Percentiles rank a stretch among this genome's conserved stretches.
These are phyloP conservation scores for Monodelphis domestica DNA, from an alignment of 2,797 vertebrate genomes.

Conservation along the genomic window DNA sequence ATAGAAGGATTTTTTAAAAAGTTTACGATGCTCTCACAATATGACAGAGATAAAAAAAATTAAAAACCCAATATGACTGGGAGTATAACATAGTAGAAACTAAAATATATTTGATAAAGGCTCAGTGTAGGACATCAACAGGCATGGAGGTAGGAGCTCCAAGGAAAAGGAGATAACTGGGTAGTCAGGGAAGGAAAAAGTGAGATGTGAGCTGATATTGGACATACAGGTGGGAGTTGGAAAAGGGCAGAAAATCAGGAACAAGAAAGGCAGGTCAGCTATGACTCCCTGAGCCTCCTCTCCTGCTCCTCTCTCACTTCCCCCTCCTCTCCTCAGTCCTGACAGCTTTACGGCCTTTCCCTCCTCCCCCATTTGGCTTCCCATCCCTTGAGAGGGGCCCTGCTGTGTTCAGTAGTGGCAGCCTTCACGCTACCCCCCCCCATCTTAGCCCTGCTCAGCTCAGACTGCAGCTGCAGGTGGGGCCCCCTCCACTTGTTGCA, in stretches of 20 bases:
- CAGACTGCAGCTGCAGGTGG: slow-evolving; percentile 1
- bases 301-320: slow-evolving; percentile 13
- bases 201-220: neutral
- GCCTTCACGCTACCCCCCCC: neutral
- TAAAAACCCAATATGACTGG: no score
- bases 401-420: neutral
- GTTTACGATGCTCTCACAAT: no score
- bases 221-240: neutral
- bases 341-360: slow-evolving; percentile 27
- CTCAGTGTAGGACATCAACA: neutral
- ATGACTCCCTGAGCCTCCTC: neutral
- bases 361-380: slow-evolving; percentile 22
- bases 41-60: no score
- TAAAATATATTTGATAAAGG: neutral
- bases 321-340: neutral
- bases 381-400: slow-evolving; percentile 3
- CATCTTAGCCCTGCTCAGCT: neutral
- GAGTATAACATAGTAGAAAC: neutral
- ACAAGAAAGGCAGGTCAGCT: neutral
- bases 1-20: no score
- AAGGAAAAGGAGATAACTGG: neutral
- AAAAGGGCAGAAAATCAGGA: neutral
- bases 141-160: neutral
- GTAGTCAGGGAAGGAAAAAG: neutral
- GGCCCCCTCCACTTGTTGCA: slow-evolving; percentile 10